phyloP scores from a whole-genome alignment of 2,888 invertebrate species.

The Parnassius mnemosyne region DNA sequence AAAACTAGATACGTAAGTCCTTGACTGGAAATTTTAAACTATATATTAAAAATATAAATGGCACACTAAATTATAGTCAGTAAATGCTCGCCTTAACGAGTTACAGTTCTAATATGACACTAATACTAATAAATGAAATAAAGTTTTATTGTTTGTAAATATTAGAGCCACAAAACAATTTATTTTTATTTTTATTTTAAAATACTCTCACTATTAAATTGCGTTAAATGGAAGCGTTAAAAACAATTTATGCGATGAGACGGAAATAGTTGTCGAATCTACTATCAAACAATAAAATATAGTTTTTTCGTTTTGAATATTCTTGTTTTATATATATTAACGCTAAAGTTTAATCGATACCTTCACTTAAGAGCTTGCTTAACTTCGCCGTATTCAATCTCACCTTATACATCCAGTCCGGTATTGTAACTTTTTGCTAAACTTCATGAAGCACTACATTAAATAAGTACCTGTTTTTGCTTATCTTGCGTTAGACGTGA shows the following conservation, averaged over 20 bases:
- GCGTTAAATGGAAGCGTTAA: no score
- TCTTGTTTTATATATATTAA: conserved; percentile 53
- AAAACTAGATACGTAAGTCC: conserved; percentile 1
- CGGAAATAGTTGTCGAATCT: no score
- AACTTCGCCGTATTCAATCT: conserved; percentile 54
- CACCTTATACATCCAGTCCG: conserved; percentile 65
- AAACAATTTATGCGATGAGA: no score
- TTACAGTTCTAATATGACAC: conserved; percentile 8
- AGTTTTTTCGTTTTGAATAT: conserved; percentile 47
- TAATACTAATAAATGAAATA: not conserved
- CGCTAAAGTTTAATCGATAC: no score
- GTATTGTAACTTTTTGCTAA: conserved; percentile 58
- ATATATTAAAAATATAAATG: conserved; percentile 13
- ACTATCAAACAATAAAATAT: no score
- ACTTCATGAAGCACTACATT: conserved; percentile 30
- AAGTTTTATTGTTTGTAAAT: no score
- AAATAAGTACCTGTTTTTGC: not conserved
- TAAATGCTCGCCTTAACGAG: not conserved
- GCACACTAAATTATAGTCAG: not conserved
- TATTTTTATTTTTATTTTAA: no score
- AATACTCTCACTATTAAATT: no score
- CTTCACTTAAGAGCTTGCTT: no score
- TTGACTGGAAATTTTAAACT: conserved; percentile 8
- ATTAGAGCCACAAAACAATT: no score
- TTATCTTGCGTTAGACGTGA: not conserved